Base-by-base conservation (phyloP, 1,140 invertebrate genomes). In the Hycleus cichorii region DNA sequence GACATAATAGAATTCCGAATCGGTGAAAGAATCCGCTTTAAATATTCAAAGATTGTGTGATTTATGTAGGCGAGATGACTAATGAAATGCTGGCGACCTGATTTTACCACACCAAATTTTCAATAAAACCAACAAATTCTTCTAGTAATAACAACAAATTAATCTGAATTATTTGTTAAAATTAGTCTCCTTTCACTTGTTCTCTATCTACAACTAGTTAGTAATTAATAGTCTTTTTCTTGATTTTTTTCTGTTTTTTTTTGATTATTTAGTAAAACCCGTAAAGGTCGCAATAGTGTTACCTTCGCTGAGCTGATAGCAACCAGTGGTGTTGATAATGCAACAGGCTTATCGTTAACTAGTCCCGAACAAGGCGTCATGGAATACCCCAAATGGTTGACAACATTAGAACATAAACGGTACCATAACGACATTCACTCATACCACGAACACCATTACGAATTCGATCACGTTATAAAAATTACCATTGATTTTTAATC, bases 301-400 rank as follows among this genome's bases (percentile, higher is more conserved):
- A 73, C 72, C 12, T 75, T 75, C 60, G 72, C 70, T 44, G 73
- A 68, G 60, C 65, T 64, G 48, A 62, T 69, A 25, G 62, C 66
- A 53, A 63, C 66, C 10, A 62, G 65, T 24, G 72, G 74, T 39
- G 65, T 73, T 27, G 69, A 70, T 51, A 56, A 67, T 54, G 50
- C 58, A 32, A 60, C 67, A 32, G 74, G 74, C 40, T 67, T 66
- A 32, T 72, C 73, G 18, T 58, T 73, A 26, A 69, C 67, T 42
- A 62, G 64, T 45, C 71, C 70, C 6, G 64, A 66, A 56, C 63
- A 68, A 49, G 73, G 73, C 39, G 58, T 75, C 45, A 55, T 76
- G 60, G 64, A 74, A 52, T 76, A 76, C 64, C 68, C 69, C 56
- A 70, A 72, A 58, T 76, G 75, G 75, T 66, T 76, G 51, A 66